A percentile compares a stretch with the other conserved stretches of the same genome.
These are phyloP conservation scores for Hirundichthys speculiger DNA, from an alignment of 2,113 vertebrate genomes.

Conservation along the genomic window DNA sequence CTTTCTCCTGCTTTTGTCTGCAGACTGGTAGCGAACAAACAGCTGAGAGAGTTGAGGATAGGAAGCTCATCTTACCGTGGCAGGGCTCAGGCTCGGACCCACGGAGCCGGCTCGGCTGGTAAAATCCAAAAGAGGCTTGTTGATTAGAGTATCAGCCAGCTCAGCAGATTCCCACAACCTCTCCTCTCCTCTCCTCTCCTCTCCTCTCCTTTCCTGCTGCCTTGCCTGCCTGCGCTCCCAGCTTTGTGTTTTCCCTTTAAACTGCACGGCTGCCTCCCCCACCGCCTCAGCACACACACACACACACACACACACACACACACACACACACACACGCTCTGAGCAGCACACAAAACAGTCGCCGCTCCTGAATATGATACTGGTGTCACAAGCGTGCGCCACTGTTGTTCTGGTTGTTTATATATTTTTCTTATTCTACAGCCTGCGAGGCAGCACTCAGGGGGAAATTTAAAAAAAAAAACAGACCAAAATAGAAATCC, in stretches of 20 bases:
- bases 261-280: conserved; percentile 64
- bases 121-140: conserved; percentile 62
- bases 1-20: conserved; percentile 74
- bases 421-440: conserved; percentile 37
- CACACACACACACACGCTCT: conserved; percentile 37
- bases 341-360: conserved; percentile 37
- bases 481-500: conserved; percentile 52
- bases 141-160: conserved; percentile 68
- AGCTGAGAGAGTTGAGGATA: conserved; percentile 43
- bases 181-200: conserved; percentile 28
- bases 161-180: conserved; percentile 77
- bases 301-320: conserved; percentile 56
- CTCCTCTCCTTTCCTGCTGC: conserved; percentile 26
- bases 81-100: conserved; percentile 41
- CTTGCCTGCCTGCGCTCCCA: conserved; percentile 64
- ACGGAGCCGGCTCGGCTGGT: conserved; percentile 43
- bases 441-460: conserved; percentile 16
- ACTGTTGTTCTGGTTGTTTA: conserved; percentile 24
- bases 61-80: conserved; percentile 76
- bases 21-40: conserved; percentile 48
- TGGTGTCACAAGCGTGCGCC: conserved; percentile 56
- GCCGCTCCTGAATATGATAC: conserved; percentile 62
- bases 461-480: not conserved
- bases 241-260: conserved; percentile 82
- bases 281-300: conserved; percentile 49